Conservation (phyloP, 1,140 invertebrate genomes). For the Globodera ellingtonae region DNA sequence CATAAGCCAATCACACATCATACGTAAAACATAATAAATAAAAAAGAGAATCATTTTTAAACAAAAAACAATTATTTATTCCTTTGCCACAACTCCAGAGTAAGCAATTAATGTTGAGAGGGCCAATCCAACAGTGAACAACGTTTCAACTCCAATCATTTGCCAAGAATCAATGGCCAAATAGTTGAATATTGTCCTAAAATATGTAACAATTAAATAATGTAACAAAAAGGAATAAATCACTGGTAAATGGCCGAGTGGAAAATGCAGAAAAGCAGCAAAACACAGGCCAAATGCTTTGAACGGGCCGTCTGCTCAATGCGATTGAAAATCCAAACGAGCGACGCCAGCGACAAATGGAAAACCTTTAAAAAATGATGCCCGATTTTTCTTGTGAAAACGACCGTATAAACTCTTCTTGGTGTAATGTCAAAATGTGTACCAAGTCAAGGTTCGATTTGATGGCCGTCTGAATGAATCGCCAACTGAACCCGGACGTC, state of each 20-base stretch:
- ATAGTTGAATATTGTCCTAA: slow-evolving; percentile 17
- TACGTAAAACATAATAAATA: background rate
- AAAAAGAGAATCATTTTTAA: background rate
- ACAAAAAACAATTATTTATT: no score
- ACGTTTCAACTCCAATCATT: slow-evolving; percentile 3
- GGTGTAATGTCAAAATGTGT: no score
- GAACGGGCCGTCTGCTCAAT: slow-evolving; percentile 7
- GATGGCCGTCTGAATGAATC: slow-evolving; percentile 36
- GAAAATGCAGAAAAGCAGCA: slow-evolving; percentile 39
- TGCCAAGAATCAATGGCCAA: slow-evolving; percentile 29
- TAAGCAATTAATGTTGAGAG: slow-evolving; percentile 14
- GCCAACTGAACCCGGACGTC: slow-evolving; percentile 38
- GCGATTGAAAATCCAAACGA: slow-evolving; percentile 46
- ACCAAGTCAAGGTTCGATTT: slow-evolving; percentile 41
- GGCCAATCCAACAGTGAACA: slow-evolving; percentile 14
- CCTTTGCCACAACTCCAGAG: slow-evolving; percentile 6
- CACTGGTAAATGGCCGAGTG: slow-evolving; percentile 39
- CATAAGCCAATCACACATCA: no score
- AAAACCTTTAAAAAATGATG: slow-evolving; percentile 10
- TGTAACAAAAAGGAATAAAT: slow-evolving; percentile 16
- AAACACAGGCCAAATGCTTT: slow-evolving; percentile 25
- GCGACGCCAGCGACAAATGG: slow-evolving; percentile 37
- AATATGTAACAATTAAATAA: background rate
- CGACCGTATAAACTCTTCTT: background rate
- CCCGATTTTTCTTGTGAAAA: no score